Percentiles rank a stretch among this genome's conserved stretches.
These are phyloP conservation scores for Bos indicus DNA, from an alignment of 2,113 vertebrate genomes.

Conservation along the genomic window DNA sequence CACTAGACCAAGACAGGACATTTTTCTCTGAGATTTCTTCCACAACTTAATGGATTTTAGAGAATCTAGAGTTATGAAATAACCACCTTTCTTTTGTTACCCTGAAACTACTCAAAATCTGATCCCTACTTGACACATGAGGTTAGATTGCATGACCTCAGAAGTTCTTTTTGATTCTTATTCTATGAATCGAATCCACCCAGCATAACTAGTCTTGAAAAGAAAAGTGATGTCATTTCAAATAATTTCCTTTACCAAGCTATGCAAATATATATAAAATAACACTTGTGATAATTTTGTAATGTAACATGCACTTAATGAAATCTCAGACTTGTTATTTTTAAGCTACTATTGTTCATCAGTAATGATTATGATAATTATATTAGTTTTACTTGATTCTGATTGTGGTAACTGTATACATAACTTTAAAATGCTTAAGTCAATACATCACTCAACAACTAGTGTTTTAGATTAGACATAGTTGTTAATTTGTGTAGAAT, in stretches of 20 bases:
- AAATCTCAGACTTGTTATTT: neutral
- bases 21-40: neutral
- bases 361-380: neutral
- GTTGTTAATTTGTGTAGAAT: neutral
- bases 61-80: neutral
- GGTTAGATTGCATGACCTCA: neutral
- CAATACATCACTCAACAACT: neutral
- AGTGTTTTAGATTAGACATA: neutral
- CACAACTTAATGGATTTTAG: neutral
- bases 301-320: neutral
- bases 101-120: conserved; percentile 1
- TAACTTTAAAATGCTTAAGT: neutral
- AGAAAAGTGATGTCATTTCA: neutral
- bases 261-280: neutral
- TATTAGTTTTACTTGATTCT: neutral
- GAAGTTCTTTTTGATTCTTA: neutral
- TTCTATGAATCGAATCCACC: neutral
- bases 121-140: neutral
- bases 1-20: neutral
- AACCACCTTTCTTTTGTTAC: neutral
- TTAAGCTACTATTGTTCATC: neutral
- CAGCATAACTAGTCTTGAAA: neutral
- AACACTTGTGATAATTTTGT: neutral
- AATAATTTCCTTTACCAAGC: neutral
- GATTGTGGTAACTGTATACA: too few relatives aligned